Conservation (phyloP, 2,797 vertebrate species). For the Gobio occitaniae region DNA sequence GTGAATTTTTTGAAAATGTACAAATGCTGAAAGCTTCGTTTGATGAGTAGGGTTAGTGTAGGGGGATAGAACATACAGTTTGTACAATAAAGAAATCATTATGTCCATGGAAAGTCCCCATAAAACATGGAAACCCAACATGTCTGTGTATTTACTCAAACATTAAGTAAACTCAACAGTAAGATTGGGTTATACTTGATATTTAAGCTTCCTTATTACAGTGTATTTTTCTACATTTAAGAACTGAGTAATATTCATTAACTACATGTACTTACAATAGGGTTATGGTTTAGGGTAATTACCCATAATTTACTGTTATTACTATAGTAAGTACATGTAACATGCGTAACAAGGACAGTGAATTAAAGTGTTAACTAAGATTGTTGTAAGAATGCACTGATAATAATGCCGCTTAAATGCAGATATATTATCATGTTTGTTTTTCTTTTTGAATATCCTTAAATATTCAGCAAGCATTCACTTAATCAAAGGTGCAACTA, state of each 20-base stretch:
- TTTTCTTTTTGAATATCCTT: background rate
- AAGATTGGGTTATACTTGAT: background rate
- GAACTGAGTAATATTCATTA: too few species aligned
- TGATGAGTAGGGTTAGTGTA: too few species aligned
- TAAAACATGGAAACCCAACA: too few species aligned
- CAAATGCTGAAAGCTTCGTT: too few species aligned
- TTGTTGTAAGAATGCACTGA: background rate
- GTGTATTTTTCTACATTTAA: too few species aligned
- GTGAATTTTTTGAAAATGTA: too few species aligned
- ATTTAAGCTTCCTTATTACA: background rate
- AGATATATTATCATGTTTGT: background rate
- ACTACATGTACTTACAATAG: too few species aligned
- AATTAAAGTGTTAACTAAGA: background rate
- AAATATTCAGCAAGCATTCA: background rate
- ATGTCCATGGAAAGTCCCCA: too few species aligned
- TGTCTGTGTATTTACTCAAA: background rate
- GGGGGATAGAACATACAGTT: too few species aligned
- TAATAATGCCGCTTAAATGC: background rate
- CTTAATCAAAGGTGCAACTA: background rate
- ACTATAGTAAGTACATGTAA: background rate
- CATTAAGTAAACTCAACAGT: background rate
- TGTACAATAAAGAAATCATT: too few species aligned
- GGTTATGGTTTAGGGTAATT: background rate
- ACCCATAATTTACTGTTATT: background rate
- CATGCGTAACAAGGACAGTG: background rate